Conservation (phyloP, 2,888 invertebrate genomes). For the Strigamia crassipes region DNA sequence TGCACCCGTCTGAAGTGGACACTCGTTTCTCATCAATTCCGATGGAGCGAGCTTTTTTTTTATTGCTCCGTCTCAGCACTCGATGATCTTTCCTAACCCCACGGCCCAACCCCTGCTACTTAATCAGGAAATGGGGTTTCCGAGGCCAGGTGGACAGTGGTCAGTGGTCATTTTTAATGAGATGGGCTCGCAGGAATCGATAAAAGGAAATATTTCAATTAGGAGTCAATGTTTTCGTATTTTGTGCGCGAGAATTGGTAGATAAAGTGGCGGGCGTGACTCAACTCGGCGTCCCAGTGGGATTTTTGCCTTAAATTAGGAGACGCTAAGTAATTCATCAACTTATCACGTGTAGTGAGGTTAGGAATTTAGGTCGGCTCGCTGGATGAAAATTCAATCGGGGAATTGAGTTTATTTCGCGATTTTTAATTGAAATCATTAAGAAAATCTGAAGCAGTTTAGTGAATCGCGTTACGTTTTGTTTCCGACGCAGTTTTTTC, state of each 20-base stretch:
- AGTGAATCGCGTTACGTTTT: neutral
- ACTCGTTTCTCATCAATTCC: constrained; percentile 22
- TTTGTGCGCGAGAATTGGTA: neutral
- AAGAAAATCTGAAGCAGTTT: neutral
- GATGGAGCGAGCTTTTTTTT: neutral
- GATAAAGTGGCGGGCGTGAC: neutral
- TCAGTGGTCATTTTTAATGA: constrained; percentile 4
- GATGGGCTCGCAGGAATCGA: neutral
- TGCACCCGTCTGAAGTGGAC: constrained; percentile 23
- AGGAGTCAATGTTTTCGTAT: neutral
- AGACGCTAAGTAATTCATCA: neutral
- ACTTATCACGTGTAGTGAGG: neutral
- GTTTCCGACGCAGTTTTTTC: too few relatives aligned
- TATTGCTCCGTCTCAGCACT: neutral
- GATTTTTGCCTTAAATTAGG: neutral
- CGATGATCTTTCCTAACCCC: constrained; percentile 8
- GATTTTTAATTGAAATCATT: neutral
- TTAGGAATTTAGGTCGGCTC: neutral
- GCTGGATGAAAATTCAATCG: neutral
- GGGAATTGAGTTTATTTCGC: neutral
- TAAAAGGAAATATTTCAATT: constrained; percentile 7
- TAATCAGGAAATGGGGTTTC: neutral
- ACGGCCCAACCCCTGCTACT: neutral
- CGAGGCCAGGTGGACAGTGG: neutral
- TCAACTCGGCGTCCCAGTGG: neutral